Conservation (phyloP, 2,797 vertebrate species). For the Epinephelus coioides region DNA sequence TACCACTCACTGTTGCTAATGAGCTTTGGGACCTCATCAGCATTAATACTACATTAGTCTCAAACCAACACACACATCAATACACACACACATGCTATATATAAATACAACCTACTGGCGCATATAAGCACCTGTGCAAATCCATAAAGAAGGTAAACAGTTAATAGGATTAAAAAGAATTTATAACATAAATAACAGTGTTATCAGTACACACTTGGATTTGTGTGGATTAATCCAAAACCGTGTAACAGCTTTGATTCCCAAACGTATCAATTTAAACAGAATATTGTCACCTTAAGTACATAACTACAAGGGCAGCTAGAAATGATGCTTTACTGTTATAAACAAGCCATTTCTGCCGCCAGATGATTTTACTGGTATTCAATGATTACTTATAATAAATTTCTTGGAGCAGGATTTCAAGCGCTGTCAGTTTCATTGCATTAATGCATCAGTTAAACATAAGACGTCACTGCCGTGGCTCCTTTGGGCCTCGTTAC, state of each 20-base stretch:
- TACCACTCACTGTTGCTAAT: conserved; percentile 82
- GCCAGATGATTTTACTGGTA: conserved; percentile 16
- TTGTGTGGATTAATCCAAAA: conserved; percentile 54
- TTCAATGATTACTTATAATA: neutral
- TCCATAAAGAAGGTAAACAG: conserved; percentile 66
- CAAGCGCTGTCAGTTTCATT: conserved; percentile 19
- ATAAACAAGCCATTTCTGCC: conserved; percentile 4
- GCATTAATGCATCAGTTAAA: conserved; percentile 24
- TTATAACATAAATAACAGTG: conserved; percentile 40
- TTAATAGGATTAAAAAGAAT: conserved; percentile 70
- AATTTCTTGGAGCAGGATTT: neutral
- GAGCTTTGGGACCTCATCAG: conserved; percentile 83
- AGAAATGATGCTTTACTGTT: neutral
- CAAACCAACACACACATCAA: conserved; percentile 52
- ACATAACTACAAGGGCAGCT: conserved; percentile 6
- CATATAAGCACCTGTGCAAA: conserved; percentile 61
- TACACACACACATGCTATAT: conserved; percentile 24
- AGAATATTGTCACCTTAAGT: conserved; percentile 20
- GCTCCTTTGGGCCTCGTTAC: conserved; percentile 25
- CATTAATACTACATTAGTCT: conserved; percentile 84
- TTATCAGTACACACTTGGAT: conserved; percentile 48
- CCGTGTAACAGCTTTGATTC: conserved; percentile 49
- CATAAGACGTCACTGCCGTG: conserved; percentile 32
- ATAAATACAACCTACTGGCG: conserved; percentile 45
- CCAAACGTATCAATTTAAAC: conserved; percentile 36